Evolutionary conservation across 2,797 vertebrate species (phyloP).

Genomic region (Spondyliosoma cantharus): DNA sequence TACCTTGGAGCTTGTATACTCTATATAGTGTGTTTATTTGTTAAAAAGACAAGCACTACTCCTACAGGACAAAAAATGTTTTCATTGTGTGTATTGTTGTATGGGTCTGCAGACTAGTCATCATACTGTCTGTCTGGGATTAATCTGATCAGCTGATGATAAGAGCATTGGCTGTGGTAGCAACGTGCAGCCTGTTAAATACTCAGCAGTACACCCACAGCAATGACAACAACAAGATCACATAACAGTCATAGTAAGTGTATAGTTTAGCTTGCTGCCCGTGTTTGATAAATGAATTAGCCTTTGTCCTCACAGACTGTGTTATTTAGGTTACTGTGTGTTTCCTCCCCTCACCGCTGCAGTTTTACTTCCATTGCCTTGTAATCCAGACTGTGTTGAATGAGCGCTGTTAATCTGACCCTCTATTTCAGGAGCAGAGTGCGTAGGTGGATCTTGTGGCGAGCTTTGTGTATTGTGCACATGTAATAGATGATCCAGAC

Average conservation of each 20-base stretch:
- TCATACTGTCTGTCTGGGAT: conserved; percentile 55
- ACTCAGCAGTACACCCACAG: background rate
- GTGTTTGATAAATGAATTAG: conserved; percentile 12
- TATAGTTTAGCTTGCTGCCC: background rate
- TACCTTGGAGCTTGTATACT: too few species aligned
- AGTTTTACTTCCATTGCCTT: conserved; percentile 33
- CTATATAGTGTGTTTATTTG: background rate
- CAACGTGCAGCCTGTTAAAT: conserved; percentile 32
- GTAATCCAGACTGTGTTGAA: conserved; percentile 78
- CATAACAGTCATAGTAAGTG: background rate
- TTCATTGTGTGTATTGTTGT: conserved; percentile 14
- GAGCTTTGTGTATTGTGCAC: conserved; percentile 67
- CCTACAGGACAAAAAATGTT: background rate
- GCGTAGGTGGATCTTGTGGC: conserved; percentile 74
- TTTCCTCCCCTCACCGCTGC: conserved; percentile 18
- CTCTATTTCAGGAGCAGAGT: conserved; percentile 87
- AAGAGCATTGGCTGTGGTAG: conserved; percentile 54
- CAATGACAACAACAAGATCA: background rate
- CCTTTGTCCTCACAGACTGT: background rate
- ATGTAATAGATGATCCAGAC: conserved; percentile 77
- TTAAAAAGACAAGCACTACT: background rate
- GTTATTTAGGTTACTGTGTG: conserved; percentile 5
- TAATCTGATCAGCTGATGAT: conserved; percentile 68
- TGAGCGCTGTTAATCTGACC: conserved; percentile 80
- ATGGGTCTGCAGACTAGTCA: conserved; percentile 34